A percentile compares a stretch with the other conserved stretches of the same genome.
Evolutionary conservation across 2,888 invertebrate genomes (phyloP).

Genomic region (Drosophila barbarae): DNA sequence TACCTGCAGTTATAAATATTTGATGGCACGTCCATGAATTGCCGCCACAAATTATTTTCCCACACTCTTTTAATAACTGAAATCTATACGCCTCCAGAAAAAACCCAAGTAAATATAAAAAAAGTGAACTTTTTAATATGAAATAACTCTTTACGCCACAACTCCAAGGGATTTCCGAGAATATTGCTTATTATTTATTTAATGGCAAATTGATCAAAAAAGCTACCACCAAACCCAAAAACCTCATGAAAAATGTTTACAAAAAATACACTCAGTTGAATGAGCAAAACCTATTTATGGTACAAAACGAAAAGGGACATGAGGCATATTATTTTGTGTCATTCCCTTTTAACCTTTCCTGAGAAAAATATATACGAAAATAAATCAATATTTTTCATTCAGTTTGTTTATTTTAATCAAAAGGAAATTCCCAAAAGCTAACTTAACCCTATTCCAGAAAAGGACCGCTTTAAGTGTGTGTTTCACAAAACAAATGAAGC

Average conservation of each 20-base stretch:
- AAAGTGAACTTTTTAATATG: constrained; percentile 1
- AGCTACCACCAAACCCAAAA: neutral
- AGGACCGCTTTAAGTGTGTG: neutral
- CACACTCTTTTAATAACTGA: neutral
- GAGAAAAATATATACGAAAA: constrained; percentile 7
- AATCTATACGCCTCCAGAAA: neutral
- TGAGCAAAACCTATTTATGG: constrained; percentile 26
- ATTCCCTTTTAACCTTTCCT: constrained; percentile 9
- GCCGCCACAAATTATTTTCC: neutral
- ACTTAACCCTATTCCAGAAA: neutral
- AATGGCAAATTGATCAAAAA: constrained; percentile 27
- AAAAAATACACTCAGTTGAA: constrained; percentile 16
- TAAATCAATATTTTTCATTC: constrained; percentile 18
- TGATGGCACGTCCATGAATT: neutral
- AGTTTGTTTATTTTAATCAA: constrained; percentile 30
- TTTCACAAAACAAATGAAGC: neutral
- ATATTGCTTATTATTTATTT: constrained; percentile 27
- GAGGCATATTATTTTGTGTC: neutral
- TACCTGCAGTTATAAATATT: neutral
- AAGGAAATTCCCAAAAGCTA: neutral
- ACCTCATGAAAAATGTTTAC: neutral
- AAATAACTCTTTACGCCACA: constrained; percentile 4
- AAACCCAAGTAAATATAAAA: constrained; percentile 4
- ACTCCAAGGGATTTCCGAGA: neutral
- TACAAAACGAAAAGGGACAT: constrained; percentile 6